Percentiles rank a stretch among this genome's conserved stretches.
Evolutionary conservation across 2,797 vertebrate species (phyloP).

Genomic region (Chelonia mydas): DNA sequence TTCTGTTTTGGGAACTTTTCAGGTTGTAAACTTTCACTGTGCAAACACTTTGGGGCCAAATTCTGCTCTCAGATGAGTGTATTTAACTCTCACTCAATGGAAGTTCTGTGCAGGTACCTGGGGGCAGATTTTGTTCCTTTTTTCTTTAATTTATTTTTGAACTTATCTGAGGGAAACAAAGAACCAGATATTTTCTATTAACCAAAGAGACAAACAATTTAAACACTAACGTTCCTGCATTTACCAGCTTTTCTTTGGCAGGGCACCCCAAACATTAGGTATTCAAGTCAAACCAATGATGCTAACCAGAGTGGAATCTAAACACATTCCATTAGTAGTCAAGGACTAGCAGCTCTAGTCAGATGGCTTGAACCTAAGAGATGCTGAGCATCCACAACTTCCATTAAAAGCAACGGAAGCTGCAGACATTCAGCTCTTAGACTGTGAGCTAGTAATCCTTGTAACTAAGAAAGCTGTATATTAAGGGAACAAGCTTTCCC

Average conservation of each 20-base stretch:
- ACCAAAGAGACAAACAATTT: background rate
- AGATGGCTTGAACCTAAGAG: background rate
- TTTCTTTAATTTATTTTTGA: background rate
- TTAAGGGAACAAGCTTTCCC: background rate
- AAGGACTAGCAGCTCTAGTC: background rate
- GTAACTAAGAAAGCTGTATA: background rate
- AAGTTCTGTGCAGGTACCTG: background rate
- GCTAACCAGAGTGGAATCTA: background rate
- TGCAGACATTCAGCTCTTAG: background rate
- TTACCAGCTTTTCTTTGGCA: background rate
- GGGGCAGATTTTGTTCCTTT: background rate
- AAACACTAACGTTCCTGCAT: background rate
- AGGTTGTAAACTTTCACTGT: background rate
- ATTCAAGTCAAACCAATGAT: background rate
- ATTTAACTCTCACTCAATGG: background rate
- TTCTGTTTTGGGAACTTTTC: slow-evolving; percentile 42
- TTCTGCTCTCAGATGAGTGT: background rate
- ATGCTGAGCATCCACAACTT: background rate
- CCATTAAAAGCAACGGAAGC: background rate
- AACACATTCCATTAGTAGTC: background rate
- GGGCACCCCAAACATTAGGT: background rate
- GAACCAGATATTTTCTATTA: background rate
- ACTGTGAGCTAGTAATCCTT: background rate
- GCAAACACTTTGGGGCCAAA: background rate
- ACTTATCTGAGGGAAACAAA: background rate